phyloP scores from a whole-genome alignment of 2,797 vertebrate genomes.

The Sebastes hubbsi region DNA sequence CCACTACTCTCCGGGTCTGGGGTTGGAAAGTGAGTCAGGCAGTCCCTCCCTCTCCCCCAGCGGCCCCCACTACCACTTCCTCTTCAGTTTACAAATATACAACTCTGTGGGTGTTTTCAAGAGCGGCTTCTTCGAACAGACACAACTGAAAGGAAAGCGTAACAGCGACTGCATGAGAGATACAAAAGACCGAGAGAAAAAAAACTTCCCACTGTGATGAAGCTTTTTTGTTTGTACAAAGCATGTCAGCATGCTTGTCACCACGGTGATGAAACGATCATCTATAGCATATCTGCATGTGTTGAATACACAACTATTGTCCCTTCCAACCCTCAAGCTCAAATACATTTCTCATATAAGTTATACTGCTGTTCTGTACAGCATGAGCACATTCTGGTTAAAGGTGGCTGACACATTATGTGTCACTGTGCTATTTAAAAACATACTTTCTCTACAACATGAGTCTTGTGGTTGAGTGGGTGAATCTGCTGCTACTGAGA shows the following conservation, averaged over 20 bases:
- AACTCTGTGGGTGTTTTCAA: conserved; percentile 71
- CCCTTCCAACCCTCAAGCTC: neutral
- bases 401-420: neutral
- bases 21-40: conserved; percentile 80
- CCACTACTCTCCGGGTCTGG: conserved; percentile 21
- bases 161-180: conserved; percentile 11
- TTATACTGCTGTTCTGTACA: neutral
- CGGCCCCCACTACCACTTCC: conserved; percentile 67
- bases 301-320: neutral
- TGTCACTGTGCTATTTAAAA: neutral
- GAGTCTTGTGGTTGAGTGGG: conserved; percentile 23
- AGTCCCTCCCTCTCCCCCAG: conserved; percentile 24
- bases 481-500: conserved; percentile 23
- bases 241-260: neutral
- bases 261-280: neutral
- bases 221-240: neutral
- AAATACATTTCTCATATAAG: neutral
- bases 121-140: conserved; percentile 68
- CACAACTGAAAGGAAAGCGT: conserved; percentile 54
- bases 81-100: conserved; percentile 70
- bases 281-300: neutral
- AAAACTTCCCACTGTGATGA: neutral
- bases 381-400: neutral
- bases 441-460: neutral
- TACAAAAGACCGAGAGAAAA: neutral